A percentile compares a stretch with the other conserved stretches of the same genome.
Evolutionary conservation across 2,797 vertebrate species (phyloP).

Genomic region (Siniperca undulata): DNA sequence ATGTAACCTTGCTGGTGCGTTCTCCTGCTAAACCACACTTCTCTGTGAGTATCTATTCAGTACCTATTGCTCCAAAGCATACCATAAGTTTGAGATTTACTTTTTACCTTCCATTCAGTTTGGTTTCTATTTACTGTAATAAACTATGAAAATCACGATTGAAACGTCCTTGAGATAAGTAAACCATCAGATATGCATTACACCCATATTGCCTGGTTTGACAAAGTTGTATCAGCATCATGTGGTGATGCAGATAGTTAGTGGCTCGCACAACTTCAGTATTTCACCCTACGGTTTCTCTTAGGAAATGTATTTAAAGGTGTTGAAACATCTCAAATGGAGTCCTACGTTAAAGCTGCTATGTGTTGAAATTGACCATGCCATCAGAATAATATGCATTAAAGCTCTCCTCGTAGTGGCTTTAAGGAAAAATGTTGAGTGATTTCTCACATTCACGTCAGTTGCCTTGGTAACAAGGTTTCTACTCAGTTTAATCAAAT

Average conservation of each 20-base stretch:
- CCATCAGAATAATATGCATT: neutral
- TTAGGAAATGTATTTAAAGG: neutral
- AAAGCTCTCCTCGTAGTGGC: neutral
- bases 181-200: neutral
- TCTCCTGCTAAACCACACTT: neutral
- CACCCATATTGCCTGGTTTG: neutral
- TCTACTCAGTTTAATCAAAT: constrained; percentile 11
- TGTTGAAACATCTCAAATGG: neutral
- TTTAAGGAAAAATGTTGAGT: neutral
- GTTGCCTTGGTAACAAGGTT: constrained; percentile 2
- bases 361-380: neutral
- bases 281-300: neutral
- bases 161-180: neutral
- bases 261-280: neutral
- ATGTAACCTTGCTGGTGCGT: neutral
- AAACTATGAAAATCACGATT: neutral
- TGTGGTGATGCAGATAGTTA: neutral
- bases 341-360: constrained; percentile 6
- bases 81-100: neutral
- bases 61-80: neutral
- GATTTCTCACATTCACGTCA: neutral
- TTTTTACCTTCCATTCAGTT: neutral
- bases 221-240: neutral
- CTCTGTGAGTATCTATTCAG: constrained; percentile 1
- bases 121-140: neutral